These are phyloP conservation scores for Choloepus didactylus DNA, from an alignment of 2,797 vertebrate species.

Conservation along the genomic window DNA sequence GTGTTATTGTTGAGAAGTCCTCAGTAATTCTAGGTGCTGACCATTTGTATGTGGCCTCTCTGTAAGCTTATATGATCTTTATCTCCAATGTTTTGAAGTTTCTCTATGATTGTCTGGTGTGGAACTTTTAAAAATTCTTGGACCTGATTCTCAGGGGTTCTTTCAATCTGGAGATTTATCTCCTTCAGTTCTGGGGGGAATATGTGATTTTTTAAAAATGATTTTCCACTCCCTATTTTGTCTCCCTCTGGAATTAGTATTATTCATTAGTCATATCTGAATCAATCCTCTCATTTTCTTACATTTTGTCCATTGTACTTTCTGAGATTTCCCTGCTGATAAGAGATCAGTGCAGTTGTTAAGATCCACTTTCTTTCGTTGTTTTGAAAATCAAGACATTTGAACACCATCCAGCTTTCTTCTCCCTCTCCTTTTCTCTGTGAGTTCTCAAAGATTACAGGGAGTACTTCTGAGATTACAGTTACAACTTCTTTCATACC, in stretches of 20 bases:
- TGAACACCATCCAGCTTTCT: not conserved
- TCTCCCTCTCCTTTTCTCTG: not conserved
- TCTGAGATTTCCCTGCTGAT: not conserved
- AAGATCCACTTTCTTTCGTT: not conserved
- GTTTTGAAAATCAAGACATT: constrained; percentile 4
- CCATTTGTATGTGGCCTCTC: not conserved
- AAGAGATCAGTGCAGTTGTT: not conserved
- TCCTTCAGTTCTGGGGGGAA: not conserved
- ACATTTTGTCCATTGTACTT: not conserved
- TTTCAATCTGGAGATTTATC: not conserved
- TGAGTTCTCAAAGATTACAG: not conserved
- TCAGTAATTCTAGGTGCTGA: not conserved
- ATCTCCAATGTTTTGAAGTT: not conserved
- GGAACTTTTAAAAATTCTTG: not conserved
- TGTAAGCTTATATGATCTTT: not conserved
- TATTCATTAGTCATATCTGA: not conserved
- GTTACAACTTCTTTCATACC: not conserved
- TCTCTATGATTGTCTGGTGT: not conserved
- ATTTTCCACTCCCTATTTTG: not conserved
- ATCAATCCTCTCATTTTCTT: not conserved
- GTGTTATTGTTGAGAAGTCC: constrained; percentile 6
- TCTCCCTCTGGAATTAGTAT: not conserved
- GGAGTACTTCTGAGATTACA: not conserved
- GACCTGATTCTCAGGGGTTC: not conserved
- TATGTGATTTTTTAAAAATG: not conserved